These are phyloP conservation scores for Thamnophis sirtalis DNA, from an alignment of 2,113 vertebrate genomes.

Conservation along the genomic window DNA sequence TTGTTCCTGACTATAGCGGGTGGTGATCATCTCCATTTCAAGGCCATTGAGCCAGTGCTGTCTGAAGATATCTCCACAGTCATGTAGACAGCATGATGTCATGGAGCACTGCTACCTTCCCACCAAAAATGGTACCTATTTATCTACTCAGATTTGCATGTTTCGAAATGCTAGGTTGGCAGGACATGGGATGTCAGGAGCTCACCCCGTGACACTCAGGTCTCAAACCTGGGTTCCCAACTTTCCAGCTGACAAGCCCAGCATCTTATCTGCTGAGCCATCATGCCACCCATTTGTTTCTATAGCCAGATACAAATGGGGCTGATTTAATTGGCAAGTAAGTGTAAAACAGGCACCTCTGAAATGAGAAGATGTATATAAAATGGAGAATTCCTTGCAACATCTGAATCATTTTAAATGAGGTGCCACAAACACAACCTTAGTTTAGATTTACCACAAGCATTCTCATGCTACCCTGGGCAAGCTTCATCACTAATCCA, in stretches of 20 bases:
- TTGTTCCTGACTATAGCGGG: not conserved
- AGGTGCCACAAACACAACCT: not conserved
- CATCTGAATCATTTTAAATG: not conserved
- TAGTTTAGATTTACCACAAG: not conserved
- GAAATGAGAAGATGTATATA: not conserved
- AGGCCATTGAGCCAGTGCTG: not conserved
- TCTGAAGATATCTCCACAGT: not conserved
- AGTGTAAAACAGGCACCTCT: not conserved
- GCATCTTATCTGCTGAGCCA: not conserved
- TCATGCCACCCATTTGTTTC: accelerated
- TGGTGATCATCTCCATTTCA: not conserved
- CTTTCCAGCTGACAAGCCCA: not conserved
- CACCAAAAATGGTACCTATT: not conserved
- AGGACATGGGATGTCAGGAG: not conserved
- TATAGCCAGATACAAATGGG: accelerated
- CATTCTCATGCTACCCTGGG: not conserved
- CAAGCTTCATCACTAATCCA: not conserved
- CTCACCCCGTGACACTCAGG: not conserved
- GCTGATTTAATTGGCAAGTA: not conserved
- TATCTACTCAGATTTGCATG: not conserved
- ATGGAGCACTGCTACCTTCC: not conserved
- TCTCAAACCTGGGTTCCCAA: not conserved
- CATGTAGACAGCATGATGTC: not conserved
- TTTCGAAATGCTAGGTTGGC: not conserved
- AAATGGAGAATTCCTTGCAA: not conserved